Conservation (phyloP, 2,888 invertebrate species). For the Nebria brevicollis region DNA sequence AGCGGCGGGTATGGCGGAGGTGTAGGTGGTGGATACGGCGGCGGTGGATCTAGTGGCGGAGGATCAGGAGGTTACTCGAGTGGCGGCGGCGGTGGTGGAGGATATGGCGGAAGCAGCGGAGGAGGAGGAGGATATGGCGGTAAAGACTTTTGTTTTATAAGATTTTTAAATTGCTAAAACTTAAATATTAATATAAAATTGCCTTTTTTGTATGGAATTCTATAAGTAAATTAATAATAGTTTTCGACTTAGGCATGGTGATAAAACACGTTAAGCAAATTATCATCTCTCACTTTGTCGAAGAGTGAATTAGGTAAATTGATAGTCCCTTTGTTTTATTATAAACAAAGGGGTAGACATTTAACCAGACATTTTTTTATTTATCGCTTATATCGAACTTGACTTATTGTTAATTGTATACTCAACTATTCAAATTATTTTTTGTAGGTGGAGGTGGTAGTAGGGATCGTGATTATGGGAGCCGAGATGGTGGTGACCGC, state of each 20-base stretch:
- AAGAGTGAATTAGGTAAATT: constrained; percentile 55
- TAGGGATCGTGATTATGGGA: constrained; percentile 58
- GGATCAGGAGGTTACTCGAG: constrained; percentile 48
- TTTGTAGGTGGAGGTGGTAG: constrained; percentile 60
- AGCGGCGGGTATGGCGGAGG: constrained; percentile 54
- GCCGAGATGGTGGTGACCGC: constrained; percentile 54
- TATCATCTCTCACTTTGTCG: constrained; percentile 59
- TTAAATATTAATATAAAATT: too few species aligned
- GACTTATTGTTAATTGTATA: not conserved
- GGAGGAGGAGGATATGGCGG: constrained; percentile 53
- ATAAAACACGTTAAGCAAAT: constrained; percentile 49
- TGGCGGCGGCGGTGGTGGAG: constrained; percentile 53
- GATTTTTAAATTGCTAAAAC: too few species aligned
- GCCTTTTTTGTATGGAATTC: too few species aligned
- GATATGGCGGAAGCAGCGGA: constrained; percentile 53
- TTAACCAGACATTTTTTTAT: constrained; percentile 54
- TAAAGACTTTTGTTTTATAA: constrained; percentile 5
- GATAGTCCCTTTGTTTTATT: constrained; percentile 59
- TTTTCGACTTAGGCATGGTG: constrained; percentile 60
- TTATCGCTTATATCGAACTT: not conserved
- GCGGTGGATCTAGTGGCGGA: constrained; percentile 43
- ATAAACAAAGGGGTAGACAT: constrained; percentile 59
- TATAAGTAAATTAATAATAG: too few species aligned
- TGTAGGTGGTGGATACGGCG: constrained; percentile 50
- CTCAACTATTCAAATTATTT: constrained; percentile 4